phyloP scores from a whole-genome alignment of 2,888 invertebrate genomes.

The Drosophila mimica region DNA sequence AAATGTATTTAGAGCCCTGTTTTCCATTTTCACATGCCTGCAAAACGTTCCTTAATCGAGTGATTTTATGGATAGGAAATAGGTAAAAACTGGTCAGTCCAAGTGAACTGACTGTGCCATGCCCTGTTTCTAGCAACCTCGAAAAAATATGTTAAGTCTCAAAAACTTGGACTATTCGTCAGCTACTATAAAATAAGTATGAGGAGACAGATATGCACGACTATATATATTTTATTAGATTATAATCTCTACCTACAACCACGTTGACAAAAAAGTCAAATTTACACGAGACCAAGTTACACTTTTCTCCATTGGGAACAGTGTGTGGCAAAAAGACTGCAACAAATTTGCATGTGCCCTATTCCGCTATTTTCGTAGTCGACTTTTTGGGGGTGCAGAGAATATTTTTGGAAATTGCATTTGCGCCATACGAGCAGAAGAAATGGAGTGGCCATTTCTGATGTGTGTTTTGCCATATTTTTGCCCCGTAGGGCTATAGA shows the following conservation, averaged over 20 bases:
- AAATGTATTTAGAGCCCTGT: conserved; percentile 33
- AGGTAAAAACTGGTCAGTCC: neutral
- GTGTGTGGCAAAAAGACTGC: conserved; percentile 1
- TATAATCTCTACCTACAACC: neutral
- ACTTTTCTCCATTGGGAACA: neutral
- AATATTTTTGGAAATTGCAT: conserved; percentile 61
- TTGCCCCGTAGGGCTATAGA: conserved; percentile 56
- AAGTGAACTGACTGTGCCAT: neutral
- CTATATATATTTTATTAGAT: neutral
- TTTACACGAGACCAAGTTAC: neutral
- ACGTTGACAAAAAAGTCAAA: neutral
- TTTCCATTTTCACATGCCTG: conserved; percentile 35
- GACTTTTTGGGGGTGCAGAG: conserved; percentile 51
- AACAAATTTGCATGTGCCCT: conserved; percentile 58
- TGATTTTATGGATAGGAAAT: conserved; percentile 9
- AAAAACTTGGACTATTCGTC: neutral
- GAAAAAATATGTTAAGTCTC: neutral
- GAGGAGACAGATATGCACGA: neutral
- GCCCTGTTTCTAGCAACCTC: neutral
- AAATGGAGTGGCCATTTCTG: conserved; percentile 1
- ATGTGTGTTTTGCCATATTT: conserved; percentile 45
- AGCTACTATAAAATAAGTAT: neutral
- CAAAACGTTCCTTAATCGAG: conserved; percentile 27
- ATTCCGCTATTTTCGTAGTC: conserved; percentile 47
- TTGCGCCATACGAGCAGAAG: conserved; percentile 30